Conservation (phyloP, 2,113 vertebrate genomes). For the Balaeniceps rex region DNA sequence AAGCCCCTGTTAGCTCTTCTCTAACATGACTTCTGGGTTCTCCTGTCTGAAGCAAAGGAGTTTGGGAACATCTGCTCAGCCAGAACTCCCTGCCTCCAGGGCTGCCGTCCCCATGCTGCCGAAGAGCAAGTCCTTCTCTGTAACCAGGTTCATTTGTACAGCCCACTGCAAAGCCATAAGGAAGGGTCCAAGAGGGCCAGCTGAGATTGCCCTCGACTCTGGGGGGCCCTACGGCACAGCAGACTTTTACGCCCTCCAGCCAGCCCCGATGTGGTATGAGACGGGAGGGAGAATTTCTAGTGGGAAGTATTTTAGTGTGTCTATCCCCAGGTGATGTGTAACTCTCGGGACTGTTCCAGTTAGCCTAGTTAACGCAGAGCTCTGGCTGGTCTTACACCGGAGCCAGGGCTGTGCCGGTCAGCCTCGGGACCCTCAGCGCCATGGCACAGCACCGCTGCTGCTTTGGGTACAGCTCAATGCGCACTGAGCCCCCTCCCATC, state of each 20-base stretch:
- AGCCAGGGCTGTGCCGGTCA: neutral
- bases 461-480: neutral
- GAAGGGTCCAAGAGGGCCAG: neutral
- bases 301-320: neutral
- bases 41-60: neutral
- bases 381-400: rapidly evolving
- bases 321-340: neutral
- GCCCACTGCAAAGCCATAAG: neutral
- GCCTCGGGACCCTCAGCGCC: neutral
- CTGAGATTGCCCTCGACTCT: neutral
- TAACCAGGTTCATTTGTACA: neutral
- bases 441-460: neutral
- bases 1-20: neutral
- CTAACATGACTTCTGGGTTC: neutral
- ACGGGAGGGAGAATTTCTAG: neutral
- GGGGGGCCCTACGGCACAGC: neutral
- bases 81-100: neutral
- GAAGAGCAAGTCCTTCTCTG: neutral
- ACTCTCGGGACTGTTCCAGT: neutral
- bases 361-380: neutral
- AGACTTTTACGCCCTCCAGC: neutral
- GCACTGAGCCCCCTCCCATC: neutral
- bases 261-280: neutral
- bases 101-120: neutral
- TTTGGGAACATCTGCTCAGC: neutral